phyloP scores from a whole-genome alignment of 2,113 vertebrate species.

The Bos taurus region ARS-UCD2.0 NC_037332.1:33006501-33007000 shows the following conservation, averaged over 20 bases:
- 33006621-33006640: not conserved
- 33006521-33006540: not conserved
- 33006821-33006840: not conserved
- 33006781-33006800: not conserved
- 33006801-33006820: not conserved
- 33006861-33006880: not conserved
- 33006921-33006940: not conserved
- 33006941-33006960: not conserved
- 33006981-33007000: not conserved
- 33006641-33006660: not conserved
- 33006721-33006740: not conserved
- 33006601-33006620: not conserved
- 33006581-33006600: not conserved
- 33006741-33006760: not conserved
- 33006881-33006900: not conserved
- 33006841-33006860: not conserved
- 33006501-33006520: not conserved
- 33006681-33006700: not conserved
- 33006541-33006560: not conserved
- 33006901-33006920: not conserved
- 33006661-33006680: not conserved
- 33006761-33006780: not conserved
- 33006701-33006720: not conserved
- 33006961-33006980: not conserved
- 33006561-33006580: not conserved